A percentile compares a stretch with the other conserved stretches of the same genome.
These are phyloP conservation scores for Nomada fucata DNA, from an alignment of 2,888 invertebrate genomes.

Conservation along the genomic window DNA sequence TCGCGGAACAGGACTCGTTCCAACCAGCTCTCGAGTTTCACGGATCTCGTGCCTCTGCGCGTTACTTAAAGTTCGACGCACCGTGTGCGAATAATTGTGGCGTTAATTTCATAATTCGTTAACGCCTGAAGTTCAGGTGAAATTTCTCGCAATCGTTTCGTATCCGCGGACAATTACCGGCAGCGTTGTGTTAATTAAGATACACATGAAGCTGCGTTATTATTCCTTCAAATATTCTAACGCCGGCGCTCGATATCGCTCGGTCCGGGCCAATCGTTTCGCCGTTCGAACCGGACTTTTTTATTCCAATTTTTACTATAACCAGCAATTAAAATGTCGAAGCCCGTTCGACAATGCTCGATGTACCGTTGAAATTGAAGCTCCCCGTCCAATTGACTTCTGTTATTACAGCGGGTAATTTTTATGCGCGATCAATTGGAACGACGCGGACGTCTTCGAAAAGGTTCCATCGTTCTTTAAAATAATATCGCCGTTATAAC, in stretches of 20 bases:
- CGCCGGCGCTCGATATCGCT: not conserved
- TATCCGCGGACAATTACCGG: not conserved
- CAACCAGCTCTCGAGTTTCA: not conserved
- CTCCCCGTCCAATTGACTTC: not conserved
- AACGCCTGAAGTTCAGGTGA: not conserved
- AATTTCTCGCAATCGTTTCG: not conserved
- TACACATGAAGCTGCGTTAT: not conserved
- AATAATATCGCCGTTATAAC: not conserved
- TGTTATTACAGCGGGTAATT: not conserved
- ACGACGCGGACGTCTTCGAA: not conserved
- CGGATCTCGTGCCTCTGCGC: not conserved
- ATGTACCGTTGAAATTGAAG: not conserved
- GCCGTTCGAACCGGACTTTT: not conserved
- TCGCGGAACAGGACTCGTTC: no score
- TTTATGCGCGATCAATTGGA: constrained; percentile 4
- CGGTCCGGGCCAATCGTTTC: constrained; percentile 3
- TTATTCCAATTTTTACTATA: not conserved
- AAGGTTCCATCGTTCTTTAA: not conserved
- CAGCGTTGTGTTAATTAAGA: constrained; percentile 22
- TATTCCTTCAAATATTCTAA: not conserved
- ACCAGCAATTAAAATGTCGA: constrained; percentile 6
- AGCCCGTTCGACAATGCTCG: not conserved
- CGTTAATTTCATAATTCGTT: not conserved
- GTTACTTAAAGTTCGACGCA: no score
- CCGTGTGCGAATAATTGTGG: no score